Evolutionary conservation across 2,797 vertebrate species (phyloP).

Genomic region (Parambassis ranga): DNA sequence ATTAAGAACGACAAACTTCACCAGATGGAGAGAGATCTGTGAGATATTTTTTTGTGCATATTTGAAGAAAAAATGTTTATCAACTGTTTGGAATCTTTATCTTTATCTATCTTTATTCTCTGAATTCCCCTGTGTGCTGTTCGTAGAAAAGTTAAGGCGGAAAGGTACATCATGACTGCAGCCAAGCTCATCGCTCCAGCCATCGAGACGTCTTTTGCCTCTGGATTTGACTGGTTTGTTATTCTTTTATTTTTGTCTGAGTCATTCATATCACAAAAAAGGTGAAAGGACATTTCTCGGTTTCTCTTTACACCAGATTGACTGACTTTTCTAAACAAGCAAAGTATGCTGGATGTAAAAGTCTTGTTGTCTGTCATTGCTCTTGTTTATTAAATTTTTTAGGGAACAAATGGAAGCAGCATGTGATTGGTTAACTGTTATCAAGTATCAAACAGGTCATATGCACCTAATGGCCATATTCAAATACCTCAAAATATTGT

Average conservation of each 20-base stretch:
- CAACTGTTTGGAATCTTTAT: too few relatives aligned
- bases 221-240: constrained; percentile 94
- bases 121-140: neutral
- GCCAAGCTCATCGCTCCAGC: constrained; percentile 96
- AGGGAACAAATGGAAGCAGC: too few relatives aligned
- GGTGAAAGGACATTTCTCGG: neutral
- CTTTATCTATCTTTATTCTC: neutral
- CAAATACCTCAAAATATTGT: too few relatives aligned
- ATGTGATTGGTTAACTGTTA: too few relatives aligned
- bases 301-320: neutral
- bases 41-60: too few relatives aligned
- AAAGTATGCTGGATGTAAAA: neutral
- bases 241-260: constrained; percentile 14
- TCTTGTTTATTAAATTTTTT: neutral
- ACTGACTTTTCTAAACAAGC: neutral
- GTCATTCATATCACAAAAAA: too few relatives aligned
- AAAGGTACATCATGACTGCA: constrained; percentile 97
- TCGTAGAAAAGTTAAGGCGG: constrained; percentile 89
- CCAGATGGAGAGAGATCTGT: constrained; percentile 93
- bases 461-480: too few relatives aligned
- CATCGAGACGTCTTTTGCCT: constrained; percentile 91
- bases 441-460: too few relatives aligned
- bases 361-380: neutral
- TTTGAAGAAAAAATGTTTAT: too few relatives aligned
- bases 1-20: constrained; percentile 94